phyloP scores from a whole-genome alignment of 2,113 vertebrate genomes.

The Hemiscyllium ocellatum region DNA sequence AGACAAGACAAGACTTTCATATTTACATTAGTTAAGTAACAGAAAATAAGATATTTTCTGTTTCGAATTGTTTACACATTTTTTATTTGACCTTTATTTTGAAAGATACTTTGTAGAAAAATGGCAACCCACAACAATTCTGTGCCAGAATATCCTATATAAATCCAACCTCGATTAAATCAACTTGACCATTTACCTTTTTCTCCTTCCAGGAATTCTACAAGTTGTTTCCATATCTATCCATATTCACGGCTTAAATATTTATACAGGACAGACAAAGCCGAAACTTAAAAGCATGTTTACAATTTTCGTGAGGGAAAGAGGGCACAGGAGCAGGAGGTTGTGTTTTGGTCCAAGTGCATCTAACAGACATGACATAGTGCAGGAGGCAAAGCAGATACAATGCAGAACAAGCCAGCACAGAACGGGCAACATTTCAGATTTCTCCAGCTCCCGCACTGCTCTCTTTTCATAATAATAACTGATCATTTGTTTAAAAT shows the following conservation, averaged over 20 bases:
- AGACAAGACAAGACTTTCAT: not conserved
- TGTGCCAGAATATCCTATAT: not conserved
- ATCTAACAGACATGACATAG: not conserved
- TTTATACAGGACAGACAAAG: constrained; percentile 10
- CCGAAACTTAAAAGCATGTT: not conserved
- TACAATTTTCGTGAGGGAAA: not conserved
- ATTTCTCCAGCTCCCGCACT: not conserved
- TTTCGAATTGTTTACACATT: not conserved
- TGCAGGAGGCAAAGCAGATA: not conserved
- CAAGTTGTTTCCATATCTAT: not conserved
- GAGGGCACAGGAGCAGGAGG: not conserved
- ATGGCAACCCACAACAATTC: not conserved
- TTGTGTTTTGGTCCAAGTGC: not conserved
- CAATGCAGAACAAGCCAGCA: not conserved
- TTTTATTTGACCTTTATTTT: not conserved
- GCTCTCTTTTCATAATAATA: not conserved
- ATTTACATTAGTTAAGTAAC: not conserved
- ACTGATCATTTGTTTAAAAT: constrained; percentile 25
- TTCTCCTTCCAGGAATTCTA: not conserved
- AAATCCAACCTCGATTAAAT: not conserved
- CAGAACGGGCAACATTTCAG: not conserved
- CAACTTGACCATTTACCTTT: not conserved
- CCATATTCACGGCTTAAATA: constrained; percentile 1
- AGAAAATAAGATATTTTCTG: not conserved
- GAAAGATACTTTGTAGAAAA: not conserved